Evolutionary conservation across 2,113 vertebrate species (phyloP).

Genomic region (Parus major): DNA sequence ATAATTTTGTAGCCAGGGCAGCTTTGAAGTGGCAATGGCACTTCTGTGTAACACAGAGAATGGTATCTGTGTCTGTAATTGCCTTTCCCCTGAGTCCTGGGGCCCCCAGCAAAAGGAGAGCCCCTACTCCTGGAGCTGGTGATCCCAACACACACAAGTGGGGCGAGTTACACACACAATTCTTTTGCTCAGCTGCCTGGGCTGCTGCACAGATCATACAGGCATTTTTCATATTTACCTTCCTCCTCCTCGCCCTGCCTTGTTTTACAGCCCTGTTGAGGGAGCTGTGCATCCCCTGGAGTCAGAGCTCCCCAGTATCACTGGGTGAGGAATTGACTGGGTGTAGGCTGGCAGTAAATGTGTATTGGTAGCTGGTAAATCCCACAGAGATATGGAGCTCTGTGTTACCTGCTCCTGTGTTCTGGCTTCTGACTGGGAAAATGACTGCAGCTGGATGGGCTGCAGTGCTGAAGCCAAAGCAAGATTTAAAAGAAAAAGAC

Average conservation of each 20-base stretch:
- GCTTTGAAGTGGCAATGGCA: neutral
- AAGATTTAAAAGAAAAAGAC: neutral
- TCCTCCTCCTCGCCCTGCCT: neutral
- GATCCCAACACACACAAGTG: neutral
- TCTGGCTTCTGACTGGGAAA: neutral
- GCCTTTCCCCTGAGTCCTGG: neutral
- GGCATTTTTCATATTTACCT: neutral
- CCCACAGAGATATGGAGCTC: fast-evolving
- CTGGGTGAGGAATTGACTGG: neutral
- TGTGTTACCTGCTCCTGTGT: neutral
- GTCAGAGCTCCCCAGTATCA: neutral
- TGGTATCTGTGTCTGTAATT: neutral
- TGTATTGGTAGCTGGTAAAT: neutral
- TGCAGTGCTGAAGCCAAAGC: neutral
- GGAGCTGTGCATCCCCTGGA: neutral
- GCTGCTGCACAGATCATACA: fast-evolving
- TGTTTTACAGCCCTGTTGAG: neutral
- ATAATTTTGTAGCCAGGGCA: neutral
- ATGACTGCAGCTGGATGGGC: neutral
- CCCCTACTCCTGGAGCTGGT: neutral
- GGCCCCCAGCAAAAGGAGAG: neutral
- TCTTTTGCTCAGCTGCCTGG: neutral
- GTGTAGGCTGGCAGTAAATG: neutral
- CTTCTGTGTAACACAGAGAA: neutral
- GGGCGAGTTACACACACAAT: fast-evolving